Evolutionary conservation across 2,888 invertebrate genomes (phyloP), one percentile per base, ranked within the genome.

Genomic region (Chorisops tibialis): DNA sequence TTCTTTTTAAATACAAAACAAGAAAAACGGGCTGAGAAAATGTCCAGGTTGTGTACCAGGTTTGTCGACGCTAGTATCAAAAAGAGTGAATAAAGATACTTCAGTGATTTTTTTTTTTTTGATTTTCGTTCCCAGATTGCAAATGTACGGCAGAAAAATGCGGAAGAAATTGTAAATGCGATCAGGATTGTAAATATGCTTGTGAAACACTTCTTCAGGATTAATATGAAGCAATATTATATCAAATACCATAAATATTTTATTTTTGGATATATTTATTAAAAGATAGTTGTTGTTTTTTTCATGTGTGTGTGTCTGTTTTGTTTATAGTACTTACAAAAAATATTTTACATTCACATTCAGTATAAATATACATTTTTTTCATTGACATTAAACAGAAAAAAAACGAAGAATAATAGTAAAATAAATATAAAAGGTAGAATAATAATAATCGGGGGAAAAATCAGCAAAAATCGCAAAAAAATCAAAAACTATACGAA

Each of bases 291-390:
- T 16, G 19, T 19, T 37, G 12, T 37, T n/a, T 30, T 30, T 30
- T 24, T 24, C 9, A 7, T 30, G 30, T 30, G 30, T 30, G 30
- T 30, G 30, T 30, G 30, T 30, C 2, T 30, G 30, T 30, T 30
- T 30, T 9, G 30, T 30, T 30, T 30, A n/a, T 41, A 41, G 5
- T 18, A 14, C 50, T 39, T 49, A 41, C 59, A 63, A 63, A 63
- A 49, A 24, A 43, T 63, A 63, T 43, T 63, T 63, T 63, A 63
- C 63, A 63, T 45, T 52, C 38, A 59, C 24, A 47, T 52, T 59
- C 59, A 50, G 50, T 59, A 63, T 63, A 59, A 59, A 63, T 63
- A 63, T 63, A 63, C 63, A 63, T 7, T 43, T n/a, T 49, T 49
- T 49, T 24, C 7, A 49, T 49, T 41, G 30, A 41, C 45, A 35